Conservation (phyloP, 2,888 invertebrate genomes). For the Limnephilus lunatus region DNA sequence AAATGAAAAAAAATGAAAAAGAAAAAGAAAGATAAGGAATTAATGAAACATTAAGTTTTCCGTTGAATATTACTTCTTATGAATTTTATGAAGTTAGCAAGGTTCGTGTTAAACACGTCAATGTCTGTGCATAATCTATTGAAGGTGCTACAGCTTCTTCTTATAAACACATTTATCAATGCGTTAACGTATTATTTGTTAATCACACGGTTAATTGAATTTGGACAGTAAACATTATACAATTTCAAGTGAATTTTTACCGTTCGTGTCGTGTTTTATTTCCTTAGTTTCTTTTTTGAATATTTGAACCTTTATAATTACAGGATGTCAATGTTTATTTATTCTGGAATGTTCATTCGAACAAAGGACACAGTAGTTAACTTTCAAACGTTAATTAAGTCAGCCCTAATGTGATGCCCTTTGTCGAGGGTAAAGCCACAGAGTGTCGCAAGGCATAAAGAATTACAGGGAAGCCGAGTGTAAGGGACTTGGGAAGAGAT, state of each 20-base stretch:
- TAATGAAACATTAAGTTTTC: too few species aligned
- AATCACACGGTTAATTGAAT: not conserved
- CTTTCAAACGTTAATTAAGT: slow-evolving; percentile 16
- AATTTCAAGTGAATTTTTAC: not conserved
- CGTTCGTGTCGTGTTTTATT: too few species aligned
- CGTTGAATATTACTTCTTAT: too few species aligned
- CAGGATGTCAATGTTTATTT: slow-evolving; percentile 18
- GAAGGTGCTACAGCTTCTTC: too few species aligned
- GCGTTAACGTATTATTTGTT: not conserved
- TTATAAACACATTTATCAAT: too few species aligned
- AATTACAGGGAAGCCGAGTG: not conserved
- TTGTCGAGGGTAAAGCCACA: not conserved
- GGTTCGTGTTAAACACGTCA: too few species aligned
- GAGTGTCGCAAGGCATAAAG: slow-evolving; percentile 9
- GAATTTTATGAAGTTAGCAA: too few species aligned
- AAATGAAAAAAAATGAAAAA: too few species aligned
- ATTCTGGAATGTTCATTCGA: not conserved
- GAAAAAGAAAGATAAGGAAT: too few species aligned
- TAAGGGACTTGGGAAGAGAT: not conserved
- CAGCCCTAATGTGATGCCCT: slow-evolving; percentile 14
- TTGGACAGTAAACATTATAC: not conserved
- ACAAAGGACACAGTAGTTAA: slow-evolving; percentile 20
- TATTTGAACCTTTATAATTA: not conserved
- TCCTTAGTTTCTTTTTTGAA: not conserved
- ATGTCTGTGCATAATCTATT: too few species aligned